Evolutionary conservation across 2,113 vertebrate species (phyloP).

Genomic region (Cyprinodon variegatus): DNA sequence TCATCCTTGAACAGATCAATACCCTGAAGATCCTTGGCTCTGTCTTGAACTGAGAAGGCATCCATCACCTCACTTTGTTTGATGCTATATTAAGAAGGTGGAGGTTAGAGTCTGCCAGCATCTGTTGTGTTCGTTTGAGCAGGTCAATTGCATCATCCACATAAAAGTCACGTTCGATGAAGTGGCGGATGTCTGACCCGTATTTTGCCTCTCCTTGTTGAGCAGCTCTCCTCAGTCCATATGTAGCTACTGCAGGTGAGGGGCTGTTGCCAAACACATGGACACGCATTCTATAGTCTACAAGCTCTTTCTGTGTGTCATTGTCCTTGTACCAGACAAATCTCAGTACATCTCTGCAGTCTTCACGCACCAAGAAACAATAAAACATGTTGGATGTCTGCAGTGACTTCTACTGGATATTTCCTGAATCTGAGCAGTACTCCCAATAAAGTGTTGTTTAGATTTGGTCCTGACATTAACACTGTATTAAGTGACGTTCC

Average conservation of each 20-base stretch:
- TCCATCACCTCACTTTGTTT: conserved; percentile 2
- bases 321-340: neutral
- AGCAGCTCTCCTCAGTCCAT: neutral
- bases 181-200: neutral
- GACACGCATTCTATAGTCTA: neutral
- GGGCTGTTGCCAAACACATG: neutral
- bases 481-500: neutral
- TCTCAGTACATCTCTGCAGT: neutral
- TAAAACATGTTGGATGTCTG: conserved; percentile 9
- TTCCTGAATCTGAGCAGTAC: neutral
- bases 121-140: neutral
- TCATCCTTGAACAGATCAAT: too few species aligned
- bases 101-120: conserved; percentile 3
- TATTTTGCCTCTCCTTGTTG: neutral
- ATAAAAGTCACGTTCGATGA: neutral
- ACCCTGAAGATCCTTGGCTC: too few species aligned
- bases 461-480: neutral
- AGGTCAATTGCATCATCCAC: neutral
- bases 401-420: neutral
- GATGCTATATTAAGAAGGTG: neutral
- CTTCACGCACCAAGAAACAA: neutral
- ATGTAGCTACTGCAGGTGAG: neutral
- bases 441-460: conserved; percentile 10
- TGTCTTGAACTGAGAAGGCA: neutral
- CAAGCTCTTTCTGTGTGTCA: neutral